Evolutionary conservation across 2,888 invertebrate genomes (phyloP), one percentile per base, ranked within the genome.

Genomic region (Marronus borbonicus): DNA sequence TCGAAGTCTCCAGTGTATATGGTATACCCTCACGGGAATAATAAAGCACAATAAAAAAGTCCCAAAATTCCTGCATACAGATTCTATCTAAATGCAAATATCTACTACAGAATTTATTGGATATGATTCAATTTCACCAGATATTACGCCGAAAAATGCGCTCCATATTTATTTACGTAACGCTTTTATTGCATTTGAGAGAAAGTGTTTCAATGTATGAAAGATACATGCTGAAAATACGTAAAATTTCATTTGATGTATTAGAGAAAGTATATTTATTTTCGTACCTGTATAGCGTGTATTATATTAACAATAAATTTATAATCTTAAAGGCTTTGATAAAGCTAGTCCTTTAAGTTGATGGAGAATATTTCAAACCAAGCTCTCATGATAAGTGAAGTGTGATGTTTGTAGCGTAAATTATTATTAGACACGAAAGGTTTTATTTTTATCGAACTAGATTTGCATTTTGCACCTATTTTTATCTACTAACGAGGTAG

Each of bases 61-160:
- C 55, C 39, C 70, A 31, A 70, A 70, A 70, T 70, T 66, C 76
- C 24, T 64, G 64, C 77, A 77, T 77, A 60, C 70, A 70, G 72
- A 62, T 77, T 77, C 77, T 70, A 77, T 77, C 77, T 77, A 77
- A 77, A 77, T 77, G 77, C 77, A 77, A 77, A 77, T 77, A 77
- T 39, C 70, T 70, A 49, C 62, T 77, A 50, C 77, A 70, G 52
- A 77, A 77, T 77, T 77, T 77, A 77, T 77, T 77, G 64, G 70
- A 77, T 77, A 77, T 77, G 77, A 77, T 77, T 77, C 70, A 77
- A 77, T 77, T 77, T 50, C 50, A 55, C 69, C 69, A 70, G 70
- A 58, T 55, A n/a, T 70, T 55, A 70, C 55, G 17, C 36, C 55
- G 28, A 70, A 66, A 70, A 55, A 36, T 55, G 17, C 28, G 52